Evolutionary conservation across 92 coral and sea anemone genomes (phyloP), one percentile per base, ranked within the genome.

Genomic region (Nematostella vectensis): DNA sequence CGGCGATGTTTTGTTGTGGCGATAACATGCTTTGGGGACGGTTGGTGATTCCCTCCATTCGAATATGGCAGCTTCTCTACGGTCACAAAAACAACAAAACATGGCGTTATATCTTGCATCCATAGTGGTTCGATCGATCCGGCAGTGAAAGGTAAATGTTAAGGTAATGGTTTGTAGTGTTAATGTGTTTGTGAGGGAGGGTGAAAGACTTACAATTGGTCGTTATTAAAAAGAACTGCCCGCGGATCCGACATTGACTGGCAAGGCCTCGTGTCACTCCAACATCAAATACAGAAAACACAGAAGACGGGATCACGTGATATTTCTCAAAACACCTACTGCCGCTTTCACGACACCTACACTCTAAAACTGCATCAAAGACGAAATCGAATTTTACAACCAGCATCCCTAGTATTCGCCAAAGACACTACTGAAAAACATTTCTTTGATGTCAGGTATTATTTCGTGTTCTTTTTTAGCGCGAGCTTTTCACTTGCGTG

Each of bases 151-250:
- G 71, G 74, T 61, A 85, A 79, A 77, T 65, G 88, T 74, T 73
- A 72, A 75, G 88, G 62, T 79, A 75, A 85, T 79, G 78, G 78
- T 75, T 63, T 53, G 51, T 81, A 66, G 83, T 80, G 95, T 80
- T 85, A 85, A 85, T 85, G 95, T 85, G 95, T 85, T 85, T 85
- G 95, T 85, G 74, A 69, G 95, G 81, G 83, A 85, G 88, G 78
- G 80, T 81, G 95, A 83, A 86, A 86, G 96, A 79, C 84, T 86
- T 71, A 91, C 98, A 91, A 91, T 91, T 91, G 94, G 95, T 85
- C 86, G 75, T 86, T 89, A 83, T 85, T 82, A 85, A 85, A 91
- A 83, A 88, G 83, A 91, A 88, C 89, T 78, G 88, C 80, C 82
- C 83, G 94, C 89, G 94, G 89, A 33, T 33, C 55, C 72, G 72